Evolutionary conservation across 2,888 invertebrate genomes (phyloP).

Genomic region (Rhimphoctona megacephalus): DNA sequence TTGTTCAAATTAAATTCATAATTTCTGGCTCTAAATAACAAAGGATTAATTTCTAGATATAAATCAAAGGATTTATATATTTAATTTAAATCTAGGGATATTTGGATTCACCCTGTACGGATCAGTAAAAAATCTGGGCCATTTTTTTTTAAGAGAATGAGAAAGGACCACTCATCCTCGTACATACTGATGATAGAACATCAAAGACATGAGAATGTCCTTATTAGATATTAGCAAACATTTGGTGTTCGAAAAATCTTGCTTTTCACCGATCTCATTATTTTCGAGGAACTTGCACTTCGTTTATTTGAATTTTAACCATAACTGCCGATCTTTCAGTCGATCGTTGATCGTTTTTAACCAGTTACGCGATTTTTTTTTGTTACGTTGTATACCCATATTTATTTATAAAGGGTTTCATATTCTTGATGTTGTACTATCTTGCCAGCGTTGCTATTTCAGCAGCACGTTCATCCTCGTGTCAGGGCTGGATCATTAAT

Average conservation of each 20-base stretch:
- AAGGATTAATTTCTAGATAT: no score
- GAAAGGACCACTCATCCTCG: no score
- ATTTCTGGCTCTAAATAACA: no score
- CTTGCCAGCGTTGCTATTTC: constrained; percentile 31
- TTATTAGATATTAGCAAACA: no score
- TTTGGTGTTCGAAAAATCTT: no score
- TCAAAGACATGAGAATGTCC: no score
- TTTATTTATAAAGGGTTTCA: constrained; percentile 14
- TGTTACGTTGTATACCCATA: neutral
- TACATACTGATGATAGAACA: no score
- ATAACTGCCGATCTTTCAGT: neutral
- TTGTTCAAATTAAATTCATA: neutral
- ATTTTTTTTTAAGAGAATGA: no score
- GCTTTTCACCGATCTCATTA: neutral
- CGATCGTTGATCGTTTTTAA: neutral
- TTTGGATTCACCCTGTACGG: no score
- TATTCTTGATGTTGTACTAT: neutral
- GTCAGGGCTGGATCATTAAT: constrained; percentile 71
- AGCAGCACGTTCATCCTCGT: constrained; percentile 58
- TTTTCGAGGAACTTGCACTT: neutral
- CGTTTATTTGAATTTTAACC: neutral
- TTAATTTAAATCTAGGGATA: no score
- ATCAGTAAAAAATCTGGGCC: no score
- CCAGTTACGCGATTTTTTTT: neutral
- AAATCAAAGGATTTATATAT: no score